These are phyloP conservation scores for Globodera rostochiensis DNA, from an alignment of 1,140 invertebrate genomes.

Conservation along the genomic window DNA sequence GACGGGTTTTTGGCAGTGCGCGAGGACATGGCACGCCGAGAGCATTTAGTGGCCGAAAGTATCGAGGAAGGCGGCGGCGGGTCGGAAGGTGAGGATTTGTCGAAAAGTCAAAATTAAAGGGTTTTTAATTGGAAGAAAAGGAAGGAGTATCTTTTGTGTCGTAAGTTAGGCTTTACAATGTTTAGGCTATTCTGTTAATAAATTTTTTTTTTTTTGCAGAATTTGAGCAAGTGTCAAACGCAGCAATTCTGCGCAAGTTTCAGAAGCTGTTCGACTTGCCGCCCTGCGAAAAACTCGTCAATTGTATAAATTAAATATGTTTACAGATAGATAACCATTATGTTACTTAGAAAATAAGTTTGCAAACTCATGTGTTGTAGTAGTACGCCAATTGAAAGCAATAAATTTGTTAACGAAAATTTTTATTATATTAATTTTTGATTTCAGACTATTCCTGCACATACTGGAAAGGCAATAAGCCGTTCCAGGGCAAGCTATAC, in stretches of 20 bases:
- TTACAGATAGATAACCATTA: no score
- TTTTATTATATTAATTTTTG: slow-evolving; percentile 13
- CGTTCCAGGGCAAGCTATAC: slow-evolving; percentile 92
- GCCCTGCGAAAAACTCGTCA: slow-evolving; percentile 90
- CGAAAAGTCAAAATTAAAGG: no score
- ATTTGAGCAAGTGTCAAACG: slow-evolving; percentile 73
- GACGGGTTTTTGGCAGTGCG: slow-evolving; percentile 80
- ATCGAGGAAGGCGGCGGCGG: not conserved
- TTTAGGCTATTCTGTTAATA: not conserved
- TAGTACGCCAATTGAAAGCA: no score
- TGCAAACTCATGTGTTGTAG: no score
- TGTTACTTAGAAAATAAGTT: no score
- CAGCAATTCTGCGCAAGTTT: slow-evolving; percentile 79
- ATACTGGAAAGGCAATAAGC: slow-evolving; percentile 87
- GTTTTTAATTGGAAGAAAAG: no score
- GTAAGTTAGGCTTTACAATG: no score
- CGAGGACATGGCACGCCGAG: slow-evolving; percentile 10
- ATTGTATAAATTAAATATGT: slow-evolving; percentile 74
- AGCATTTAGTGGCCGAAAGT: slow-evolving; percentile 8
- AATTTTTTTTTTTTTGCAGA: slow-evolving; percentile 36
- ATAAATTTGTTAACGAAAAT: no score
- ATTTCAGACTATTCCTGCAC: slow-evolving; percentile 73
- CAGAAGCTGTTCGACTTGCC: slow-evolving; percentile 85
- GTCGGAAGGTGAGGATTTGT: not conserved
- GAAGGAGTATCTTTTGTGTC: no score